Conservation (phyloP, 1,140 invertebrate genomes). For the Sarcophaga peregrina region DNA sequence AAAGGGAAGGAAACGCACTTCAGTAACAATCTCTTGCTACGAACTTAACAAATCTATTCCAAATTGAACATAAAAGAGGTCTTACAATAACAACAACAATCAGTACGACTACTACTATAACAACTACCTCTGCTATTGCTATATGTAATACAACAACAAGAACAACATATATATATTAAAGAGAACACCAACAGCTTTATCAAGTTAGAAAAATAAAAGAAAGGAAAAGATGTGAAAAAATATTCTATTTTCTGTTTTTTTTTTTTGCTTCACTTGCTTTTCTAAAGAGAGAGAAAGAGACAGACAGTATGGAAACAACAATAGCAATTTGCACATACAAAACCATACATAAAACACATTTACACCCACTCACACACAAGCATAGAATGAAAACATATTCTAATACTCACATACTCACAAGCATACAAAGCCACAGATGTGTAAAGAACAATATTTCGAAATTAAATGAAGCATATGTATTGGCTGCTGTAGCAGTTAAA, state of each 20-base stretch:
- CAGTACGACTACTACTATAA: not conserved
- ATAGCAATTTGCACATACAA: constrained; percentile 6
- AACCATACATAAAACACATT: not conserved
- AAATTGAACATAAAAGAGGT: constrained; percentile 25
- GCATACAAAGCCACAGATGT: not conserved
- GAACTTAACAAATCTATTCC: constrained; percentile 19
- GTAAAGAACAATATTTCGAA: not conserved
- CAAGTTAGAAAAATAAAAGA: too few relatives aligned
- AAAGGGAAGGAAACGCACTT: not conserved
- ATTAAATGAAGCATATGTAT: constrained; percentile 17
- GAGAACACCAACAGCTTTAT: too few relatives aligned
- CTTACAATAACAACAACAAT: constrained; percentile 5
- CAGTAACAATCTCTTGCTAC: not conserved
- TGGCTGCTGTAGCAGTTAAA: not conserved
- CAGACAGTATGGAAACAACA: not conserved
- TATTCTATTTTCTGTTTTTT: not conserved
- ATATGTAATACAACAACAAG: too few relatives aligned
- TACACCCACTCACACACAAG: not conserved
- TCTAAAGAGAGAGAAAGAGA: not conserved
- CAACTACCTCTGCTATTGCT: not conserved
- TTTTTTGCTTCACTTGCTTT: not conserved
- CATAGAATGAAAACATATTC: too few relatives aligned
- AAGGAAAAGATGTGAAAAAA: too few relatives aligned
- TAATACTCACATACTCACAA: not conserved
- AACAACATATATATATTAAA: too few relatives aligned